Evolutionary conservation across 2,797 vertebrate species (phyloP), one percentile per base, ranked within the genome.

Genomic region (Falco peregrinus): DNA sequence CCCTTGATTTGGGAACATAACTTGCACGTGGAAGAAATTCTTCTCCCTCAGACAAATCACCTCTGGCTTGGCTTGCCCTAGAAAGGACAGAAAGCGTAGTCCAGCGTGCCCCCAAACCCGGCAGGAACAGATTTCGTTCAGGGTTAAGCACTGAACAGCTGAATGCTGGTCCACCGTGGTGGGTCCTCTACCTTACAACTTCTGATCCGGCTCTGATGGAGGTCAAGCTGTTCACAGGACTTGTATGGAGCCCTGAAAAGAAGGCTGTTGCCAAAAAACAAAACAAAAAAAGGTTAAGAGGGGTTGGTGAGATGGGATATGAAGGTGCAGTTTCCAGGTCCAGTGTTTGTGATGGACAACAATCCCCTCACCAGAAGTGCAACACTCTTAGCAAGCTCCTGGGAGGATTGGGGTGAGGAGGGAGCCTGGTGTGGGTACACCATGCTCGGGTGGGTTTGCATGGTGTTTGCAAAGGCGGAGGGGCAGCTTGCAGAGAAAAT

Each of bases 341-440:
- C 35, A 13, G 5, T 1, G 26, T 39, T 35, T n/a, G 57, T 10
- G 35, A 21, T 19, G 84, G 63, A 29, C 50, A 67, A 73, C 41
- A 37, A 41, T 37, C 54, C 50, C 41, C 47, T 47, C 33, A 3
- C 14, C 35, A 26, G 17, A 14, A 35, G 39, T 1, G 3, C 51
- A 9, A 3, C 20, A 0, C 65, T 51, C 16, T 0, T 7, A 16
- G 5, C 14, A 9, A 26, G 2, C 16, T 20, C 0, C 0, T 2
- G 35, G 75, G 39, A 48, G 84, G 60, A 45, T 2, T 2, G 6
- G 56, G 61, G 31, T 43, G 41, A 16, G 41, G 41, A 43, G 37
- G 79, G 80, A 59, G 24, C 63, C 31, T 1, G 0, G 56, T 7
- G 2, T 7, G 37, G 29, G 50, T 12, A 4, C 63, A 3, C 22